phyloP scores from a whole-genome alignment of 2,113 vertebrate species.

The Electrona antarctica region DNA sequence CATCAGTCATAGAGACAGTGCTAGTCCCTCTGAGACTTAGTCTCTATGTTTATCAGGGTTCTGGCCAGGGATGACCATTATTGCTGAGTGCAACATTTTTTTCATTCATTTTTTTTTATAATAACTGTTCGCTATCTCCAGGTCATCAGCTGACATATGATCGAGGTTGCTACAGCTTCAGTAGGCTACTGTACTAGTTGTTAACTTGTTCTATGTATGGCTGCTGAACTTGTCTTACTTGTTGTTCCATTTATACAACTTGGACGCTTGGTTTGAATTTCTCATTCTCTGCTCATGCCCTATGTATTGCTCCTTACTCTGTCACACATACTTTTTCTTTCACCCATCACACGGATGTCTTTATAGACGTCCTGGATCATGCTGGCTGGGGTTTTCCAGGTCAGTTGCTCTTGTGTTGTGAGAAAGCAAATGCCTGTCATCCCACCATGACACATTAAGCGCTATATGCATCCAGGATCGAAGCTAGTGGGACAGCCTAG shows the following conservation, averaged over 20 bases:
- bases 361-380: constrained; percentile 38
- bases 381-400: constrained; percentile 53
- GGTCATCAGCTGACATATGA: not conserved
- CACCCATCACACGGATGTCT: constrained; percentile 50
- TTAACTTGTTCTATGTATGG: not conserved
- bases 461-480: constrained; percentile 10
- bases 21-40: constrained; percentile 32
- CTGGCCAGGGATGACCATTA: constrained; percentile 35
- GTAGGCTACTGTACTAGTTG: no score
- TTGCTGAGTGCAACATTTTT: constrained; percentile 50
- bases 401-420: constrained; percentile 53
- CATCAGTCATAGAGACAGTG: constrained; percentile 67
- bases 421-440: constrained; percentile 25
- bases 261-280: not conserved
- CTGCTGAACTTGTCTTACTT: not conserved
- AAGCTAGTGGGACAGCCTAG: constrained; percentile 2
- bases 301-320: constrained; percentile 13
- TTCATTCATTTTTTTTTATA: not conserved
- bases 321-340: constrained; percentile 35
- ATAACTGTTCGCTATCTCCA: constrained; percentile 6
- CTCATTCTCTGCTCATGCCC: constrained; percentile 9
- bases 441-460: constrained; percentile 37
- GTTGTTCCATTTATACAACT: constrained; percentile 1
- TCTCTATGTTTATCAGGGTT: constrained; percentile 49
- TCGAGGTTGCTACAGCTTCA: not conserved